Conservation (phyloP, 1,140 invertebrate genomes). For the Zaprionus ghesquierei region DNA sequence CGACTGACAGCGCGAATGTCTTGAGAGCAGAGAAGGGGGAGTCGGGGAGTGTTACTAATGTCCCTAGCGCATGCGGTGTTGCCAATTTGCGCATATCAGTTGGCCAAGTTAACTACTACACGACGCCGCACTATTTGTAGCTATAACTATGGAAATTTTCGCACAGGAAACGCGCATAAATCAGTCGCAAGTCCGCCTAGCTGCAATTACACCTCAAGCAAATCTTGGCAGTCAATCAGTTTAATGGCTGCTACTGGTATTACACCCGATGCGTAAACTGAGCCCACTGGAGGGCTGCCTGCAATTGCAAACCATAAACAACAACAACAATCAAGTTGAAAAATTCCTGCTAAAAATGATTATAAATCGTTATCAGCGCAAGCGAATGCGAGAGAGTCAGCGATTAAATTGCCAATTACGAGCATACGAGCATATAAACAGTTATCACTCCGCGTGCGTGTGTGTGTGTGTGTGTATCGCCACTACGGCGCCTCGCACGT, state of each 20-base stretch:
- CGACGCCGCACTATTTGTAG: conserved; percentile 5
- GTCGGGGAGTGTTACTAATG: conserved; percentile 7
- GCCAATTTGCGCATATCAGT: conserved; percentile 39
- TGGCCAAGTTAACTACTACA: neutral
- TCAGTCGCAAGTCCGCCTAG: conserved; percentile 2
- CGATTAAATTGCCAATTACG: conserved; percentile 72
- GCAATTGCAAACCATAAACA: conserved; percentile 34
- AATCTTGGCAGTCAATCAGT: conserved; percentile 72
- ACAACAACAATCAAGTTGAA: neutral
- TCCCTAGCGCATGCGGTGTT: conserved; percentile 12
- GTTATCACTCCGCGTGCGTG: no score
- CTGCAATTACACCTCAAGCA: conserved; percentile 24
- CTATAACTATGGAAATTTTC: conserved; percentile 34
- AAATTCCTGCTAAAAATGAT: neutral
- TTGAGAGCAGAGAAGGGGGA: neutral
- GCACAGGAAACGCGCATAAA: conserved; percentile 19
- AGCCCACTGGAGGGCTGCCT: conserved; percentile 3
- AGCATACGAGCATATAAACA: neutral
- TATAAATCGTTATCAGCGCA: conserved; percentile 54
- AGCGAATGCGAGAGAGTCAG: conserved; percentile 35
- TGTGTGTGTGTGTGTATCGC: conserved; percentile 43
- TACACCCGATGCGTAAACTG: conserved; percentile 29
- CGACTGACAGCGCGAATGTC: conserved; percentile 55
- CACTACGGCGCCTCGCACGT: conserved; percentile 66
- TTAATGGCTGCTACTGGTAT: conserved; percentile 64